A percentile compares a stretch with the other conserved stretches of the same genome.
phyloP scores from a whole-genome alignment of 2,113 vertebrate genomes.

The Phyllostomus discolor region DNA sequence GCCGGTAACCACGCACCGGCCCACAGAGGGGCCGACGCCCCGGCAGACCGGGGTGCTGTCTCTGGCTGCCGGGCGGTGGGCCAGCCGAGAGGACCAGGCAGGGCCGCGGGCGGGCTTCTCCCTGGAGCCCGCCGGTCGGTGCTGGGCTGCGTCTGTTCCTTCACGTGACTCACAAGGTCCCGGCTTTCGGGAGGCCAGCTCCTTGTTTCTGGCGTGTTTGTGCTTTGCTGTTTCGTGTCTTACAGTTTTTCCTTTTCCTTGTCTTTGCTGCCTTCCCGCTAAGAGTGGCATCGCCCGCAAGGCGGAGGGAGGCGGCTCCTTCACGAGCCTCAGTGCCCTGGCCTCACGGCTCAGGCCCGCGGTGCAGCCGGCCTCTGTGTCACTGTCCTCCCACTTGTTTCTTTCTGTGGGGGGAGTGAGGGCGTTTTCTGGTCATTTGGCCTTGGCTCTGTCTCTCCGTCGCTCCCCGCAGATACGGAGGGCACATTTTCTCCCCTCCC shows the following conservation, averaged over 20 bases:
- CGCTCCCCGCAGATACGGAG: background rate
- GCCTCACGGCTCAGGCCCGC: background rate
- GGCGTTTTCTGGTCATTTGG: background rate
- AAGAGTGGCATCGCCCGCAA: background rate
- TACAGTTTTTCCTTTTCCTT: background rate
- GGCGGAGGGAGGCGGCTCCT: background rate
- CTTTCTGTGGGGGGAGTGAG: background rate
- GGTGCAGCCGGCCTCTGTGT: background rate
- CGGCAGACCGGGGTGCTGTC: background rate
- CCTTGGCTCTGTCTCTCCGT: background rate
- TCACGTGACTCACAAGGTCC: background rate
- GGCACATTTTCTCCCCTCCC: background rate
- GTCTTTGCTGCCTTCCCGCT: background rate
- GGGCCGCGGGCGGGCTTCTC: background rate
- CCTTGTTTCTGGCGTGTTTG: background rate
- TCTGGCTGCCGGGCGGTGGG: background rate
- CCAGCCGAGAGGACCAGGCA: too few relatives aligned
- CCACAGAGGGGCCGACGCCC: background rate
- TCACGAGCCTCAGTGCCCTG: background rate
- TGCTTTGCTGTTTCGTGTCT: background rate
- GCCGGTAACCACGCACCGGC: background rate
- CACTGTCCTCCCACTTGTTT: background rate
- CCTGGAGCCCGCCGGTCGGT: background rate
- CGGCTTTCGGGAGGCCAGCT: background rate
- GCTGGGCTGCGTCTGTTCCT: background rate